Evolutionary conservation across 2,888 invertebrate genomes (phyloP).

Genomic region (Aspidiotus rigidus): DNA sequence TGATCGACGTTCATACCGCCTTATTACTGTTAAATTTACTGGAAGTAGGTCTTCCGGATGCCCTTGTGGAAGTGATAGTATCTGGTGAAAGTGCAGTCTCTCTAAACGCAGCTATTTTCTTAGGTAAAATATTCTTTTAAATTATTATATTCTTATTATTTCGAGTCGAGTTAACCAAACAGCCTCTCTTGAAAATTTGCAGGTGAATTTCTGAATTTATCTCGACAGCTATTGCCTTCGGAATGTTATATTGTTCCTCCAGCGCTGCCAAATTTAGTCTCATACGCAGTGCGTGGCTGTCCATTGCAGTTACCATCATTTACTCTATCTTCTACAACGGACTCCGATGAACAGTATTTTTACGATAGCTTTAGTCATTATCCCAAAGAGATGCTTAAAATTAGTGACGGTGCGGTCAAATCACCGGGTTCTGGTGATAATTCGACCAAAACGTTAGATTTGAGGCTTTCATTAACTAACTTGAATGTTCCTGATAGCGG

Average conservation of each 20-base stretch:
- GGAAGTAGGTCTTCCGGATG: conserved; percentile 75
- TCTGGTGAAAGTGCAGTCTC: conserved; percentile 82
- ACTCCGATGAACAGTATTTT: conserved; percentile 27
- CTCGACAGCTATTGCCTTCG: conserved; percentile 74
- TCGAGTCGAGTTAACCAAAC: neutral
- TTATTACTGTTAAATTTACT: conserved; percentile 79
- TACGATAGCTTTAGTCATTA: conserved; percentile 25
- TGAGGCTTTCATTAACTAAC: conserved; percentile 23
- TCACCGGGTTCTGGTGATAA: conserved; percentile 14
- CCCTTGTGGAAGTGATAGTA: conserved; percentile 83
- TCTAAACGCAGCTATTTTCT: conserved; percentile 78
- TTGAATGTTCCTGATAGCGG: conserved; percentile 28
- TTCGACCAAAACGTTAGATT: conserved; percentile 19
- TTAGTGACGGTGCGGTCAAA: conserved; percentile 21
- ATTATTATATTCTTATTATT: neutral
- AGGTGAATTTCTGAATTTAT: conserved; percentile 77
- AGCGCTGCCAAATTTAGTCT: conserved; percentile 70
- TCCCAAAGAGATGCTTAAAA: conserved; percentile 27
- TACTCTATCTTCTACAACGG: conserved; percentile 13
- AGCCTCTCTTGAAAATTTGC: conserved; percentile 40
- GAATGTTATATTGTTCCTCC: conserved; percentile 76
- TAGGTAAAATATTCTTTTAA: conserved; percentile 48
- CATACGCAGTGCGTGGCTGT: conserved; percentile 49
- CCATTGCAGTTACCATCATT: conserved; percentile 33
- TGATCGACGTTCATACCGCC: conserved; percentile 83